These are phyloP conservation scores for Taenioides sp. DNA, from an alignment of 2,797 vertebrate genomes.

Conservation along the genomic window DNA sequence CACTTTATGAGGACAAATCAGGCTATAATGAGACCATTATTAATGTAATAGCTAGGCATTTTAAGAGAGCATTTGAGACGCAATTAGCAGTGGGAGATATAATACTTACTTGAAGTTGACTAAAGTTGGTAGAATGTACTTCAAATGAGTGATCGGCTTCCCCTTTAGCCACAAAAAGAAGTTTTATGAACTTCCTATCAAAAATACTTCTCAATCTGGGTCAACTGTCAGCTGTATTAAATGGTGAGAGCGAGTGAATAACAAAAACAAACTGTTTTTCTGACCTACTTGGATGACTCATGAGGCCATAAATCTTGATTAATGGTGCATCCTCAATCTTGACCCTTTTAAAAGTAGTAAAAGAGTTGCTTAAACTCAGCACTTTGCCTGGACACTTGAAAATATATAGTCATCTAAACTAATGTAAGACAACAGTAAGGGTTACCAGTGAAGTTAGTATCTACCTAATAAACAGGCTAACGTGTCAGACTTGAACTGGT, in stretches of 20 bases:
- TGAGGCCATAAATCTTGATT: conserved; percentile 40
- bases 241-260: conserved; percentile 32
- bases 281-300: conserved; percentile 57
- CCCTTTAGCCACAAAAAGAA: not conserved
- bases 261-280: conserved; percentile 52
- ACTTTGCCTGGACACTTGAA: conserved; percentile 27
- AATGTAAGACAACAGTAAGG: conserved; percentile 7
- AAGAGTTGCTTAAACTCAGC: conserved; percentile 24
- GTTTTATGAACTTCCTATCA: not conserved
- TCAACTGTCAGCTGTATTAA: conserved; percentile 53
- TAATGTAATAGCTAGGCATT: not conserved
- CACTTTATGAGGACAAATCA: not conserved
- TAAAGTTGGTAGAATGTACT: conserved; percentile 8
- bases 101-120: not conserved
- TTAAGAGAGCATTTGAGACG: not conserved
- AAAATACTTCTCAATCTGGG: conserved; percentile 33
- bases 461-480: conserved; percentile 19
- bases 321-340: conserved; percentile 43
- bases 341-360: conserved; percentile 18
- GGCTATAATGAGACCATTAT: conserved; percentile 7
- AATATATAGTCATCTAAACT: conserved; percentile 2
- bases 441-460: conserved; percentile 3
- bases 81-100: conserved; percentile 12
- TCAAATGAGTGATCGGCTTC: conserved; percentile 17
- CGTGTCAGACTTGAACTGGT: conserved; percentile 20